Base-by-base conservation (phyloP, 2,113 vertebrate genomes). In the Psittacus erithacus region DNA sequence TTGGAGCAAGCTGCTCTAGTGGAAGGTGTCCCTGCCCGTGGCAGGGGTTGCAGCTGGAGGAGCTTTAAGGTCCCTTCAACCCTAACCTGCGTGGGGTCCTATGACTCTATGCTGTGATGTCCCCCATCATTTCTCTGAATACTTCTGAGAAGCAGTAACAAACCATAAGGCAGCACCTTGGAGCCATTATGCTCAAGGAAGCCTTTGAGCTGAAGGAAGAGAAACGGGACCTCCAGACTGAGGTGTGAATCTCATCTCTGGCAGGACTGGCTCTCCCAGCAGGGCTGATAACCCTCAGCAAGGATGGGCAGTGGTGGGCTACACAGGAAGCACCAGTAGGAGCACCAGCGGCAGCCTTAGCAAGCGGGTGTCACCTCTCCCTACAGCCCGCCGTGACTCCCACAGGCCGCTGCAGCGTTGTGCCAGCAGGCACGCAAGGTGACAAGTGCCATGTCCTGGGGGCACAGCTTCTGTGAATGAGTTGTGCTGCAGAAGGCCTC, bases 281-380 rank as follows among this genome's bases (percentile, higher is more conserved):
- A 44, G 53, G 47, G 41, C 20, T 27, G 27, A 18, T 9, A 22
- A 20, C 41, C 53, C 33, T 2, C 20, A 9, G 55, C 15, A 35
- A 59, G 57, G 57, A 35, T 16, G 57, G 22, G 57, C 57, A 59
- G 57, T 3, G 11, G 35, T 9, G 31, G 3, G 12, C 38, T n/a
- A 43, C 10, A 28, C 80, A n/a, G 31, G 17, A 17, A 44, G 17
- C 10, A 43, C 7, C 14, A 11, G 13, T 4, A 68, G 1, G 0
- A 63, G 33, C 75, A 49, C 8, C 11, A 43, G 14, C 33, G 17
- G 69, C 55, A 81, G 63, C 43, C 24, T n/a, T 27, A 8, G 63
- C 28, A n/a, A 1, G 0, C 19, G 23, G 33, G 5, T 11, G 17
- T 28, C 33, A 41, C 62, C 47, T 43, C 53, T 38, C 13, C 13